These are phyloP conservation scores for Herpailurus yagouaroundi DNA, from an alignment of 2,113 vertebrate species.

Conservation along the genomic window DNA sequence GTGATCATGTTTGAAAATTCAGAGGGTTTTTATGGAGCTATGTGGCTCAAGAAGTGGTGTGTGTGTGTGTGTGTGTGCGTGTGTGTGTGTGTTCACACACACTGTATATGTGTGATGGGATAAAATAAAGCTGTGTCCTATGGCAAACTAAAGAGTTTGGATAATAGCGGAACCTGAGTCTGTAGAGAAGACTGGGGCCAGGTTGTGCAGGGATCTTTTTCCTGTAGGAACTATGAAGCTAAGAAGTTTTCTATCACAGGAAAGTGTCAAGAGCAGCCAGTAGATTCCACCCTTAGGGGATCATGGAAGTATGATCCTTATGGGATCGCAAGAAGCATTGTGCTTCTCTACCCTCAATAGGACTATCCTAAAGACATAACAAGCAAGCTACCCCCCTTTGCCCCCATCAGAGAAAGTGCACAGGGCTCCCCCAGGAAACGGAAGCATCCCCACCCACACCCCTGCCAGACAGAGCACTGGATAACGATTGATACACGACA, in stretches of 20 bases:
- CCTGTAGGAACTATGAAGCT: neutral
- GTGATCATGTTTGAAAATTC: neutral
- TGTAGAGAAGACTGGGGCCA: neutral
- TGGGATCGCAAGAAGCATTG: neutral
- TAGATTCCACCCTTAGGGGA: neutral
- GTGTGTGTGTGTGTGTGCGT: neutral
- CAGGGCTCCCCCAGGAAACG: too few relatives aligned
- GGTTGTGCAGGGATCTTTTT: neutral
- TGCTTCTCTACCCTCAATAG: neutral
- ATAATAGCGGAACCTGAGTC: neutral
- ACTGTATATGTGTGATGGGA: neutral
- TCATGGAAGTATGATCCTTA: rapidly evolving
- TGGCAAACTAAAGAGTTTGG: too few relatives aligned
- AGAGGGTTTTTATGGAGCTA: neutral
- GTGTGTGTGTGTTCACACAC: neutral
- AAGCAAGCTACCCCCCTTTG: too few relatives aligned
- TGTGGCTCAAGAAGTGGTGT: neutral
- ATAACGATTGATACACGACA: too few relatives aligned
- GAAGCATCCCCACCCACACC: neutral
- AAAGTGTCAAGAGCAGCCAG: neutral
- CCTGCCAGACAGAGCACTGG: too few relatives aligned
- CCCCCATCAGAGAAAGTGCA: too few relatives aligned
- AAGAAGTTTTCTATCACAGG: too few relatives aligned
- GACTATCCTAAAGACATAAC: too few relatives aligned
- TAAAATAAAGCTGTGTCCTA: neutral